Base-by-base conservation (phyloP, 2,797 vertebrate species). In the Mus minutoides region DNA sequence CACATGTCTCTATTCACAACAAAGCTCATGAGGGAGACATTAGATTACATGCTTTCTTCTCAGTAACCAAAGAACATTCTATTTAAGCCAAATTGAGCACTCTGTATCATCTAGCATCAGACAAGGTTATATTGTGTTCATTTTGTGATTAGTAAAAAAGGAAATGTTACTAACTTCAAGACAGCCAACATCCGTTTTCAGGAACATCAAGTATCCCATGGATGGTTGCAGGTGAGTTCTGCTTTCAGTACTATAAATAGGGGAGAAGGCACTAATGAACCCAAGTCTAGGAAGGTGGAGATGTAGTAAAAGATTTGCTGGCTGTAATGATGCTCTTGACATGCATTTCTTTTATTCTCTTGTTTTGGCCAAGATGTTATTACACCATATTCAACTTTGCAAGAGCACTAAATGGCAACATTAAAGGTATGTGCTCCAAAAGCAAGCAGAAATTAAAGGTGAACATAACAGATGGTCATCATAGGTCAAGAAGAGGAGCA, bases 81-180 rank as follows among this genome's bases (percentile, higher is more conserved):
- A 22, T 90, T 94, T 77, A 94, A 95, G 85, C 13, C 60, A 3
- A 60, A 11, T 88, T 60, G 77, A 82, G 71, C 22, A 0, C 62
- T 40, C 7, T 37, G 37, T n/a, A 37, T 83, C 58, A 85, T 91
- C 43, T n/a, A 37, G 62, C 58, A 85, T 91, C 43, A 90, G 43
- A 93, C 78, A 21, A 60, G 21, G 19, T 16, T 58, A 26, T 4
- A 58, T 52, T 56, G 60, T 37, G 29, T 31, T 79, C 26, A 82
- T 4, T 5, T 90, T 89, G 22, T 19, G 62, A 77, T 17, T 52
- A 67, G 60, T 37, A 31, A 71, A 56, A 75, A 56, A 56, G 22
- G 75, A 69, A 26, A 69, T 46, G 43, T 96, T 22, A 88, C 16
- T 91, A 10, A 16, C 31, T 95, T 95, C 13, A 52, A 67, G 77